These are phyloP conservation scores for Aphelocoma californica DNA, from an alignment of 2,797 vertebrate genomes.

Conservation along the genomic window DNA sequence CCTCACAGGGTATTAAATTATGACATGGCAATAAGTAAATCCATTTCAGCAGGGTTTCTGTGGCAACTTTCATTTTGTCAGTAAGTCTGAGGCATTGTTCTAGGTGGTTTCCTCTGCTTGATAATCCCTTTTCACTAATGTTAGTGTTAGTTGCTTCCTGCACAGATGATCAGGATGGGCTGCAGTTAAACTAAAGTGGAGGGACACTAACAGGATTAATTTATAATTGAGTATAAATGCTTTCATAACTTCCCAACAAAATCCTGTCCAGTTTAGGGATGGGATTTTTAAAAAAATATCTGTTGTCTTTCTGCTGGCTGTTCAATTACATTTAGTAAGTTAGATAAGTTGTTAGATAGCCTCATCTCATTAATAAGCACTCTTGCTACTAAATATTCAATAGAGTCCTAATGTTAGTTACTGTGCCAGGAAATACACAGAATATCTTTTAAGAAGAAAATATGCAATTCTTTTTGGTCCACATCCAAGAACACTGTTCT, in stretches of 20 bases:
- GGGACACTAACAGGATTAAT: not conserved
- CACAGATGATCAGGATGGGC: not conserved
- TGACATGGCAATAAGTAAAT: not conserved
- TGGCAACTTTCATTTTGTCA: not conserved
- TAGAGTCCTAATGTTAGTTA: not conserved
- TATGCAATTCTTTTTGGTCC: not conserved
- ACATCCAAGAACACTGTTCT: not conserved
- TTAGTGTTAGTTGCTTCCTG: not conserved
- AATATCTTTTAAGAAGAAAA: not conserved
- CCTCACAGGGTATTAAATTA: not conserved
- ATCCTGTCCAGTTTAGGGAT: not conserved
- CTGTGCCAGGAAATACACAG: not conserved
- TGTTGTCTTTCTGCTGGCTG: not conserved
- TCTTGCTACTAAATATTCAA: not conserved
- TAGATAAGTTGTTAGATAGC: not conserved
- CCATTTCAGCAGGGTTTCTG: not conserved
- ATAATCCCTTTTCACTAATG: not conserved
- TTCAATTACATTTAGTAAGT: not conserved
- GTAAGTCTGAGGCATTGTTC: not conserved
- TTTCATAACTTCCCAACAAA: not conserved
- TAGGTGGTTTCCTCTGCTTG: not conserved
- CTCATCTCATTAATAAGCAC: not conserved
- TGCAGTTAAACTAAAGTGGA: not conserved
- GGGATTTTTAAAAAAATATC: not conserved
- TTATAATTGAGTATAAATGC: not conserved